A percentile compares a stretch with the other conserved stretches of the same genome.
These are phyloP conservation scores for Papilio demoleus DNA, from an alignment of 2,888 invertebrate genomes.

Conservation along the genomic window DNA sequence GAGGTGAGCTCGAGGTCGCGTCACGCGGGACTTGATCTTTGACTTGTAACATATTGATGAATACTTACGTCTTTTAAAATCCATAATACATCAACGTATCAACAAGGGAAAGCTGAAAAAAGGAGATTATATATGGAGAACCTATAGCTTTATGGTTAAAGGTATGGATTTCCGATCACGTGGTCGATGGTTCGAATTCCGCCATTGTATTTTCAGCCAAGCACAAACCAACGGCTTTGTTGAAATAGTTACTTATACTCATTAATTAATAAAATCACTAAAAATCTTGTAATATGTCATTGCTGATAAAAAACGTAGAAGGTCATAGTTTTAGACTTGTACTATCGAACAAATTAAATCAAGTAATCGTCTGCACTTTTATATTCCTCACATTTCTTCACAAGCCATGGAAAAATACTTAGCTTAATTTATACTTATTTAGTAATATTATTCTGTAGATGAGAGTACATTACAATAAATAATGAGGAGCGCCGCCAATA, in stretches of 20 bases:
- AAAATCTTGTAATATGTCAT: no score
- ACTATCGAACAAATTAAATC: no score
- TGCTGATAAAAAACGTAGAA: no score
- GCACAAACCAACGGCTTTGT: no score
- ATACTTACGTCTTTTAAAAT: slow-evolving; percentile 30
- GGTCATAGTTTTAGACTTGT: no score
- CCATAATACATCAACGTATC: background rate
- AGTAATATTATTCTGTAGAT: background rate
- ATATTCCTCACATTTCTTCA: background rate
- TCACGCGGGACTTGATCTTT: background rate
- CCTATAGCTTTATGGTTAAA: no score
- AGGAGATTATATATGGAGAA: no score
- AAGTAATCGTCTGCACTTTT: background rate
- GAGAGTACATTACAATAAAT: background rate
- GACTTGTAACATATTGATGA: background rate
- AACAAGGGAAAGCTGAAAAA: background rate
- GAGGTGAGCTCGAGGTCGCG: background rate
- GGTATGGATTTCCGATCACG: no score
- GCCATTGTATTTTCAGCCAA: no score
- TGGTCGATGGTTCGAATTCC: no score
- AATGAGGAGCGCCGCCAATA: background rate
- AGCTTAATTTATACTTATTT: background rate
- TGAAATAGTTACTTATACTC: no score
- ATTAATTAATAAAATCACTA: no score
- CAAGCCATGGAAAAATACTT: background rate